Conservation (phyloP, 2,888 invertebrate species). For the Brachyopa scutellaris region DNA sequence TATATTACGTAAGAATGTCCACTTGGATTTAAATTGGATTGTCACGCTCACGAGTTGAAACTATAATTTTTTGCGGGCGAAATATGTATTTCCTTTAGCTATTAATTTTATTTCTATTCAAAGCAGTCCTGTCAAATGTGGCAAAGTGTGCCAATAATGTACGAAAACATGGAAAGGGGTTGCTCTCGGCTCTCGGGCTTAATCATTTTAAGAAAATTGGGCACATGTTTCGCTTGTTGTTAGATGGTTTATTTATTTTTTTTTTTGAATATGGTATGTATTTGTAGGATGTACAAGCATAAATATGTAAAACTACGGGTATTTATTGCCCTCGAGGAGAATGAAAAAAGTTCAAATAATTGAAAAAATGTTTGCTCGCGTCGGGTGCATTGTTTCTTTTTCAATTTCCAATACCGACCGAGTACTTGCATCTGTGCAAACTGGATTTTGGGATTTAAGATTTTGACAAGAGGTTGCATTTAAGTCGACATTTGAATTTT, state of each 20-base stretch:
- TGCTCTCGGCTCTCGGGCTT: background rate
- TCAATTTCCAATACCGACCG: too few relatives aligned
- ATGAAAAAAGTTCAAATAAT: conserved; percentile 42
- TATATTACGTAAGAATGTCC: conserved; percentile 51
- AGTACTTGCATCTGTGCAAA: too few relatives aligned
- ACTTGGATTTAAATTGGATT: conserved; percentile 61
- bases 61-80: conserved; percentile 16
- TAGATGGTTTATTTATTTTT: too few relatives aligned
- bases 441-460: too few relatives aligned
- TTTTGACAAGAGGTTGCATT: too few relatives aligned
- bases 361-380: conserved; percentile 20
- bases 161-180: conserved; percentile 14
- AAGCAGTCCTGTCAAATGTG: conserved; percentile 50
- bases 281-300: too few relatives aligned
- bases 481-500: too few relatives aligned
- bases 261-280: too few relatives aligned
- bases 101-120: conserved; percentile 61
- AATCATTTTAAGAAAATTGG: conserved; percentile 42
- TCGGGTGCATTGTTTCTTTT: background rate
- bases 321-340: conserved; percentile 16
- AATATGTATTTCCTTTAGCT: conserved; percentile 56
- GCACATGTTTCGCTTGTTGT: conserved; percentile 35
- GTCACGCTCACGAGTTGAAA: conserved; percentile 30
- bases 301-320: too few relatives aligned
- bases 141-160: conserved; percentile 8